Evolutionary conservation across 2,888 invertebrate species (phyloP).

Genomic region (Spodoptera picta): DNA sequence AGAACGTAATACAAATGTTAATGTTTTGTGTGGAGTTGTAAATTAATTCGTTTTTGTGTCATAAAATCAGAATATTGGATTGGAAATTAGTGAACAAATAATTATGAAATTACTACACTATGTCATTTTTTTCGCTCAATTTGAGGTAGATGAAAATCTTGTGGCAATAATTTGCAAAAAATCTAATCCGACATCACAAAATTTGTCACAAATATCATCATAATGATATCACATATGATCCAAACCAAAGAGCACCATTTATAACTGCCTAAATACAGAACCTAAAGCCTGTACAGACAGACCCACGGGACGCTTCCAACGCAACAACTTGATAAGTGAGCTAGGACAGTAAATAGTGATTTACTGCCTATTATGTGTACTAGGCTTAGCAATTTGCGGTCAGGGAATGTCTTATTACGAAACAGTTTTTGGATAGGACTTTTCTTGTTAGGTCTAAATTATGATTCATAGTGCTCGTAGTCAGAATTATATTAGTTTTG

Average conservation of each 20-base stretch:
- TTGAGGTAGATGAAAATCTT: no score
- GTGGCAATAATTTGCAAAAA: background rate
- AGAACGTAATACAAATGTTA: constrained; percentile 4
- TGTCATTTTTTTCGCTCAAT: no score
- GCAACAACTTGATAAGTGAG: constrained; percentile 56
- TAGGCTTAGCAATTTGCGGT: constrained; percentile 51
- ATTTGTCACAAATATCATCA: background rate
- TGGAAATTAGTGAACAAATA: no score
- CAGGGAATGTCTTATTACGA: constrained; percentile 46
- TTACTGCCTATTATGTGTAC: constrained; percentile 61
- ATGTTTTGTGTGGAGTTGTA: background rate
- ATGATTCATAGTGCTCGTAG: constrained; percentile 39
- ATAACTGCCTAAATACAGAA: constrained; percentile 43
- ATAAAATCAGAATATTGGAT: no score
- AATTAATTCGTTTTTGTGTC: no score
- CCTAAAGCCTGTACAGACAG: constrained; percentile 30
- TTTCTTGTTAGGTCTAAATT: constrained; percentile 38
- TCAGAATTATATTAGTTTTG: constrained; percentile 18
- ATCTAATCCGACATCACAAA: constrained; percentile 16
- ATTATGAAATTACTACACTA: no score
- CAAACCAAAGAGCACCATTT: constrained; percentile 22
- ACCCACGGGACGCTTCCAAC: constrained; percentile 32
- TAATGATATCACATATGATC: constrained; percentile 14
- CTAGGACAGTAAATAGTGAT: constrained; percentile 64
- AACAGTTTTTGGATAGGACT: constrained; percentile 49